Evolutionary conservation across 2,113 vertebrate genomes (phyloP).

Genomic region (Cyprinodon variegatus): DNA sequence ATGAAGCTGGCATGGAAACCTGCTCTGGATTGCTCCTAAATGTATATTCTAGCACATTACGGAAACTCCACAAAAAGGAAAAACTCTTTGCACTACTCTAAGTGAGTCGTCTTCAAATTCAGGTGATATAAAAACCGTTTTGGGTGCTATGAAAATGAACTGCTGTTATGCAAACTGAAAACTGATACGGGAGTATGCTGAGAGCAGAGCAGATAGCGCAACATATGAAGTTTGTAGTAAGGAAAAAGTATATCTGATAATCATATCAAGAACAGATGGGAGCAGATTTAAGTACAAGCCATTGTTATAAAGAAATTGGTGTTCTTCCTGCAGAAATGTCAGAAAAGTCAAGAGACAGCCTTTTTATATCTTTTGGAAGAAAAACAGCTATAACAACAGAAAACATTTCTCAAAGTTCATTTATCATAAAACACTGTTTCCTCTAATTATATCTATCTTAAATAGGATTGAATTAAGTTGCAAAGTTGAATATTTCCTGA

Average conservation of each 20-base stretch:
- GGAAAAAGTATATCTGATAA: slow-evolving; percentile 2
- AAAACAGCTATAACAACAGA: neutral
- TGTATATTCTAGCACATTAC: neutral
- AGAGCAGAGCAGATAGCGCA: neutral
- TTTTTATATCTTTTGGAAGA: neutral
- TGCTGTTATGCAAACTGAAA: slow-evolving; percentile 57
- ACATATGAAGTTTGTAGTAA: slow-evolving; percentile 38
- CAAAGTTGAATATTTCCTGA: neutral
- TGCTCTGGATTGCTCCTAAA: neutral
- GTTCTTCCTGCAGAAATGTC: slow-evolving; percentile 41
- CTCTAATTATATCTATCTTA: neutral
- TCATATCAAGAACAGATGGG: neutral
- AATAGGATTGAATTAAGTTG: neutral
- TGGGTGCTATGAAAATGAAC: slow-evolving; percentile 37
- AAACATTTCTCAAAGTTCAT: neutral
- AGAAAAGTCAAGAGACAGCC: neutral
- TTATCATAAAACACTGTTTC: neutral
- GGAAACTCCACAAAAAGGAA: neutral
- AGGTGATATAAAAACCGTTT: slow-evolving; percentile 34
- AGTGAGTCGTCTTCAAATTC: neutral
- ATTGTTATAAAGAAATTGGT: slow-evolving; percentile 19
- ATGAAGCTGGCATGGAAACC: slow-evolving; percentile 38
- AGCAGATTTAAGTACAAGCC: slow-evolving; percentile 8
- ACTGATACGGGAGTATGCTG: neutral
- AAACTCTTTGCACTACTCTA: neutral